phyloP scores from a whole-genome alignment of 1,140 invertebrate genomes.

The Potamilus streckersoni region DNA sequence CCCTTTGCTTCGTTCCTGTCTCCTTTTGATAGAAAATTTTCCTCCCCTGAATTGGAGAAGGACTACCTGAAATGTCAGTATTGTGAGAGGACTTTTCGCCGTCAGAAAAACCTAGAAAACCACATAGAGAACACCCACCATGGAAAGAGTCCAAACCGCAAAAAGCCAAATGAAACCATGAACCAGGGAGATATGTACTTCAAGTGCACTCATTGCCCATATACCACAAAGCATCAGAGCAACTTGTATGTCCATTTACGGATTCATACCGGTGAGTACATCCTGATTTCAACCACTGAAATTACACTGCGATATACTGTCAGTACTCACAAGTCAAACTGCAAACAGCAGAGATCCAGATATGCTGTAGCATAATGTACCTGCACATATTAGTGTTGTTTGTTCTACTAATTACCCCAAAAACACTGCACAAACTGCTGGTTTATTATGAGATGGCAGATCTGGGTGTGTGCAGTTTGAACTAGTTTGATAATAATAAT shows the following conservation, averaged over 20 bases:
- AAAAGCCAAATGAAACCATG: slow-evolving; percentile 49
- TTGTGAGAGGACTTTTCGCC: slow-evolving; percentile 62
- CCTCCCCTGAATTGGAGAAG: slow-evolving; percentile 55
- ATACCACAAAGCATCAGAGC: slow-evolving; percentile 67
- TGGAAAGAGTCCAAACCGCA: slow-evolving; percentile 47
- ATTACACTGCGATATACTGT: neutral
- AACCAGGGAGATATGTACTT: slow-evolving; percentile 61
- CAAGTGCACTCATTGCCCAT: slow-evolving; percentile 65
- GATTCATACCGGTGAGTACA: slow-evolving; percentile 62
- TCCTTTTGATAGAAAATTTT: slow-evolving; percentile 51
- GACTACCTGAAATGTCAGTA: slow-evolving; percentile 66
- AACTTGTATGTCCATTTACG: slow-evolving; percentile 65
- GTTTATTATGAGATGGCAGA: too few relatives aligned
- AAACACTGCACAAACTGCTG: too few relatives aligned
- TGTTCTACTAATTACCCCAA: too few relatives aligned
- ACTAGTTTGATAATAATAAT: too few relatives aligned
- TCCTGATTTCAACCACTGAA: neutral
- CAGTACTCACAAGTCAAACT: neutral
- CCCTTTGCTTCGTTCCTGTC: slow-evolving; percentile 52
- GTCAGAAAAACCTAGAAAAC: slow-evolving; percentile 64
- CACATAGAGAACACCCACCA: slow-evolving; percentile 64
- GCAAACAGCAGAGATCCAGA: neutral
- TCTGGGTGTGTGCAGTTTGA: too few relatives aligned
- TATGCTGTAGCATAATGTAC: too few relatives aligned
- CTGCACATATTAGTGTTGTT: too few relatives aligned